These are phyloP conservation scores for Zosterops borbonicus DNA, from an alignment of 2,113 vertebrate genomes.

Conservation along the genomic window DNA sequence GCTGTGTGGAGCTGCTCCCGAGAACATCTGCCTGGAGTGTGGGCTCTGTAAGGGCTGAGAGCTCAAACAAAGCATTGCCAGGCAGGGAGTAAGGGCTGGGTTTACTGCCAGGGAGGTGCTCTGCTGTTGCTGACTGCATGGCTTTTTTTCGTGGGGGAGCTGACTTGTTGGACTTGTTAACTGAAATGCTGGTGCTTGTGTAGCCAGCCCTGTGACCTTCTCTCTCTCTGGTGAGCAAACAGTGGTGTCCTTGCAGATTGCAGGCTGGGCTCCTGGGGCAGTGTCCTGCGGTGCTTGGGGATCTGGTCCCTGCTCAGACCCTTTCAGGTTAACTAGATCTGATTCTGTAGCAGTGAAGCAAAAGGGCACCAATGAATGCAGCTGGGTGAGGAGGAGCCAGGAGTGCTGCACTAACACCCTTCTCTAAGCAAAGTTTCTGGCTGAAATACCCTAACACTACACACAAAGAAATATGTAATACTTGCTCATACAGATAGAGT, in stretches of 20 bases:
- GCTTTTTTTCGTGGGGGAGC: neutral
- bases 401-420: neutral
- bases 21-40: neutral
- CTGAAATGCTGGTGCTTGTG: neutral
- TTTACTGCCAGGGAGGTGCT: neutral
- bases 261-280: neutral
- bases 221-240: neutral
- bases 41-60: neutral
- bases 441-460: neutral
- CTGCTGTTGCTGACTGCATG: neutral
- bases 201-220: neutral
- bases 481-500: neutral
- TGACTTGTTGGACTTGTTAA: neutral
- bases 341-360: neutral
- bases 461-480: neutral
- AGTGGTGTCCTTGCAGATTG: neutral
- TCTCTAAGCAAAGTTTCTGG: neutral
- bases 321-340: accelerated
- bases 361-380: neutral
- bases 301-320: neutral
- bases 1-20: neutral
- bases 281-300: neutral
- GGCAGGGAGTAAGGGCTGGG: accelerated
- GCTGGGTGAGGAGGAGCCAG: neutral
- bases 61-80: neutral